Conservation (phyloP, 2,888 invertebrate genomes). For the Eristalis intricaria region DNA sequence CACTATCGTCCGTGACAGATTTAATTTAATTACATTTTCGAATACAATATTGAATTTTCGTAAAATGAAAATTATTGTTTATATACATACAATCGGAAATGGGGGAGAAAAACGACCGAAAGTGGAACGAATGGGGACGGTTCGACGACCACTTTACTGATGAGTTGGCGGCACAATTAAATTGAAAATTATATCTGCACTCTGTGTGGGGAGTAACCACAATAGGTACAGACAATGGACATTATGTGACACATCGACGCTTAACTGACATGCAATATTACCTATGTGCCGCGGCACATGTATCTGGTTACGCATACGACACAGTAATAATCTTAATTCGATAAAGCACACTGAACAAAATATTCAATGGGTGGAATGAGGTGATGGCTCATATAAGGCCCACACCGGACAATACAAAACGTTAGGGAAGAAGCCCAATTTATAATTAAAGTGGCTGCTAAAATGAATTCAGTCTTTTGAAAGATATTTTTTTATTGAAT, state of each 20-base stretch:
- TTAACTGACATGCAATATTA: conserved; percentile 1
- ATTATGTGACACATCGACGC: conserved; percentile 8
- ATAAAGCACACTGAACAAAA: conserved; percentile 36
- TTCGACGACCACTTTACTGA: conserved; percentile 27
- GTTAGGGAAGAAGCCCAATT: too few relatives aligned
- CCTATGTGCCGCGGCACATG: background rate
- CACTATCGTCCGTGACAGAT: conserved; percentile 54
- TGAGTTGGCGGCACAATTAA: conserved; percentile 47
- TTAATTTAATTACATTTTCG: conserved; percentile 70
- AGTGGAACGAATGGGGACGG: background rate
- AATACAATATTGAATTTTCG: conserved; percentile 57
- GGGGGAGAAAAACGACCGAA: background rate
- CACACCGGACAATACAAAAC: too few relatives aligned
- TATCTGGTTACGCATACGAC: conserved; percentile 1
- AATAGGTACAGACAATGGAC: conserved; percentile 32
- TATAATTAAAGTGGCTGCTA: too few relatives aligned
- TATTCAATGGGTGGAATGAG: background rate
- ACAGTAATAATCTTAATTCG: conserved; percentile 37
- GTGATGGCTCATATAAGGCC: too few relatives aligned
- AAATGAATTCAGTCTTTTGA: too few relatives aligned
- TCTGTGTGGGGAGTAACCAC: conserved; percentile 41
- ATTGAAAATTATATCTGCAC: conserved; percentile 57
- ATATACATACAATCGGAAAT: background rate
- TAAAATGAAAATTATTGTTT: conserved; percentile 17
- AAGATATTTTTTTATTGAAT: too few relatives aligned